Conservation (phyloP, 2,113 vertebrate species). For the Pelecanoides urinatrix region DNA sequence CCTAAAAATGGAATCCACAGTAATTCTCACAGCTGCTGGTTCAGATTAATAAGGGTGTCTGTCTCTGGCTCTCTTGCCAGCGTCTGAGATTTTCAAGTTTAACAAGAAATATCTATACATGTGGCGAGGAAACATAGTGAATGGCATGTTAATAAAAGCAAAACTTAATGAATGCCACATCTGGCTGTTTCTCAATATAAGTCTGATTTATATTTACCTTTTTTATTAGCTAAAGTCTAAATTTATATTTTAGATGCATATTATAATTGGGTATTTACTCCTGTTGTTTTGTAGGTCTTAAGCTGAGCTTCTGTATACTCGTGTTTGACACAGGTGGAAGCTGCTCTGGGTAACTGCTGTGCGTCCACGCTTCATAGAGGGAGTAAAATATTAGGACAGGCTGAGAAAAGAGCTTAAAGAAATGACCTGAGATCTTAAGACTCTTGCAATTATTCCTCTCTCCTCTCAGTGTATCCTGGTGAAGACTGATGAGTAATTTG, state of each 20-base stretch:
- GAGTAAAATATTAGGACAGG: not conserved
- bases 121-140: not conserved
- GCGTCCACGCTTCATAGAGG: rapidly evolving
- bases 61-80: not conserved
- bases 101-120: not conserved
- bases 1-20: not conserved
- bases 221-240: not conserved
- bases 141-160: not conserved
- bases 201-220: not conserved
- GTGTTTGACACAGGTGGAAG: not conserved
- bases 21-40: not conserved
- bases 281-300: not conserved
- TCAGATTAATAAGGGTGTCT: not conserved
- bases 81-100: not conserved
- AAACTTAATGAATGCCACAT: not conserved
- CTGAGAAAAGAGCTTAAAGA: not conserved
- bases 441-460: not conserved
- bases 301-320: rapidly evolving
- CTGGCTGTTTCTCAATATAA: not conserved
- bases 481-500: not conserved
- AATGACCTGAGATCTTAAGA: not conserved
- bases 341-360: not conserved
- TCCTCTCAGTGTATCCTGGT: not conserved
- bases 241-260: not conserved
- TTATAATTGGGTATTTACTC: not conserved